Evolutionary conservation across 2,888 invertebrate genomes (phyloP).

Genomic region (Diarsia rubi): DNA sequence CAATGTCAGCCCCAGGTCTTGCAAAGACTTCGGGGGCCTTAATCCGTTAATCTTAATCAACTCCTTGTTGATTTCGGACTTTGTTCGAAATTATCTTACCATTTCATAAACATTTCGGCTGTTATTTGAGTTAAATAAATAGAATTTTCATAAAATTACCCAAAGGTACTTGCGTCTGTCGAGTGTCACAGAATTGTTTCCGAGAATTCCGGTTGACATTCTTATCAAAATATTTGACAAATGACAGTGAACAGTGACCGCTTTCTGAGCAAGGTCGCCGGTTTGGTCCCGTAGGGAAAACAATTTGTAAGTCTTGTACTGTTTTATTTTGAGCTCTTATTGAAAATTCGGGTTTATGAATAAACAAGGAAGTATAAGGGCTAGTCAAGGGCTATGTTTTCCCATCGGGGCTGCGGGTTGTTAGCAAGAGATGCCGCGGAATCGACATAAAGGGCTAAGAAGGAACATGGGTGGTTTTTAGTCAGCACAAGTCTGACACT

Average conservation of each 20-base stretch:
- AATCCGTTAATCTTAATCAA: constrained; percentile 80
- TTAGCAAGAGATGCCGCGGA: too few species aligned
- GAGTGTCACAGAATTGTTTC: constrained; percentile 28
- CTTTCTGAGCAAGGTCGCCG: constrained; percentile 33
- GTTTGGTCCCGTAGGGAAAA: constrained; percentile 27
- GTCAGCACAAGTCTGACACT: too few species aligned
- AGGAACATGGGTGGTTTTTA: too few species aligned
- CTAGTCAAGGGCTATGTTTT: background rate
- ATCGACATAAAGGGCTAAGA: too few species aligned
- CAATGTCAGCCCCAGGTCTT: constrained; percentile 69
- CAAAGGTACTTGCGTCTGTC: background rate
- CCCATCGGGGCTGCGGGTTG: too few species aligned
- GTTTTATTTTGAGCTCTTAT: constrained; percentile 21
- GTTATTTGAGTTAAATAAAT: constrained; percentile 33
- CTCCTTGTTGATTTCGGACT: constrained; percentile 75
- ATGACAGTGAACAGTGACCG: constrained; percentile 37
- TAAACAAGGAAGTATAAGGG: too few species aligned
- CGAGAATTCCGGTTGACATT: constrained; percentile 25
- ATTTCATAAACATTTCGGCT: constrained; percentile 57
- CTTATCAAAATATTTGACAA: constrained; percentile 54
- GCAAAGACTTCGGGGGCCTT: constrained; percentile 70
- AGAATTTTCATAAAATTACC: constrained; percentile 24
- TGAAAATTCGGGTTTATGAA: constrained; percentile 1
- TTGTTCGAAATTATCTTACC: constrained; percentile 60
- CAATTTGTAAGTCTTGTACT: constrained; percentile 10